These are phyloP conservation scores for Crocidura indochinensis DNA, from an alignment of 2,797 vertebrate genomes.

Conservation along the genomic window DNA sequence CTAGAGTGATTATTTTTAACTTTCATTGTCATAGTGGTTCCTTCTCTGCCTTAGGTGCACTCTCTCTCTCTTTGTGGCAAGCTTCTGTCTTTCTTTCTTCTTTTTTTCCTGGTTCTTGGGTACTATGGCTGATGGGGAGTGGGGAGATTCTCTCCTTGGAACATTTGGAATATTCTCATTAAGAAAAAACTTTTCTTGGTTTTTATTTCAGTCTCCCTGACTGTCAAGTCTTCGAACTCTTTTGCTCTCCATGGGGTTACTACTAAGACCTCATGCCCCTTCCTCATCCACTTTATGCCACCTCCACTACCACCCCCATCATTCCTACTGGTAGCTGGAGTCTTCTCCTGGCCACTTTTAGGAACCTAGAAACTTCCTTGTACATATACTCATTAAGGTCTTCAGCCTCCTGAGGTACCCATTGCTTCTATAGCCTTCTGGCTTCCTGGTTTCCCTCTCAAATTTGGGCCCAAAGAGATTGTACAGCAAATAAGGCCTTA, in stretches of 20 bases:
- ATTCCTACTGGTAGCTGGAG: not conserved
- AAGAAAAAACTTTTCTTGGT: not conserved
- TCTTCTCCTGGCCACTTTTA: not conserved
- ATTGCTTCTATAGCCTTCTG: rapidly evolving
- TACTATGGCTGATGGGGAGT: not conserved
- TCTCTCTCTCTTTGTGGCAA: no score
- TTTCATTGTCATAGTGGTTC: no score
- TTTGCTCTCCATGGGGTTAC: not conserved
- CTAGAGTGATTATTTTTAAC: no score
- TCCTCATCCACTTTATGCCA: no score
- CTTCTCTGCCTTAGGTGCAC: no score
- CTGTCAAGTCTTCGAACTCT: not conserved
- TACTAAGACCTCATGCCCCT: no score
- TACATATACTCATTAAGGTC: rapidly evolving
- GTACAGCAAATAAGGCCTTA: no score
- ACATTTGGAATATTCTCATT: not conserved
- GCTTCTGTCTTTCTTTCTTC: not conserved
- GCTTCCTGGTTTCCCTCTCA: not conserved
- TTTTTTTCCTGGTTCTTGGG: not conserved
- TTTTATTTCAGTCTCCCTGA: not conserved
- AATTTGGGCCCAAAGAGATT: no score
- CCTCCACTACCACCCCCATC: no score
- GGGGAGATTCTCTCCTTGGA: rapidly evolving
- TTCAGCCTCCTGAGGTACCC: not conserved
- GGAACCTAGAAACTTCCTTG: not conserved